Conservation (phyloP, 1,140 invertebrate species). For the Thrips palmi region DNA sequence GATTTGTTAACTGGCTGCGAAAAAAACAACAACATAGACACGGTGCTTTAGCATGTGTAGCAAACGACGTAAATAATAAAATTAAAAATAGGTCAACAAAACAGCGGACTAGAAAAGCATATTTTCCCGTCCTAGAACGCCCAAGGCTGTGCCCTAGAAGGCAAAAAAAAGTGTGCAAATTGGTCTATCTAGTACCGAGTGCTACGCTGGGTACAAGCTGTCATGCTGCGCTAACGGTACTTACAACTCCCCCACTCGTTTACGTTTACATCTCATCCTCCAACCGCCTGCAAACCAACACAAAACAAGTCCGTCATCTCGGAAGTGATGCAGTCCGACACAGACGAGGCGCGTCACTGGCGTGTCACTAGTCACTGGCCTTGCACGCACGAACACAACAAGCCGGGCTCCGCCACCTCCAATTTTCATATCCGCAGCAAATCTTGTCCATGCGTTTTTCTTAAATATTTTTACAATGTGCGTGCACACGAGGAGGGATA, state of each 20-base stretch:
- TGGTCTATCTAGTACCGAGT: background rate
- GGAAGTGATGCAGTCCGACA: background rate
- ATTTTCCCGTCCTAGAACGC: slow-evolving; percentile 12
- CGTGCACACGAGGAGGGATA: slow-evolving; percentile 8
- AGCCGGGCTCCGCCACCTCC: slow-evolving; percentile 29
- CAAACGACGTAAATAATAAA: too few relatives aligned
- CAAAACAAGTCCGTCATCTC: background rate
- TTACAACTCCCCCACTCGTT: background rate
- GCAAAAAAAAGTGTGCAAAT: background rate
- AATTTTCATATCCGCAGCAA: slow-evolving; percentile 32
- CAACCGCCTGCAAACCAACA: slow-evolving; percentile 12
- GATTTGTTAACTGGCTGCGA: too few relatives aligned
- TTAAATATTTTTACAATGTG: slow-evolving; percentile 13
- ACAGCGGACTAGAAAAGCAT: slow-evolving; percentile 12
- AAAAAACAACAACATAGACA: too few relatives aligned
- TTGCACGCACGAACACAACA: slow-evolving; percentile 21
- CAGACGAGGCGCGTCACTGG: background rate
- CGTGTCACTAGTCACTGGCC: slow-evolving; percentile 7
- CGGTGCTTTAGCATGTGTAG: too few relatives aligned
- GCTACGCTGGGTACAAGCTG: background rate
- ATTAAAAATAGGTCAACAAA: too few relatives aligned
- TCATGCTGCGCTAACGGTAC: background rate
- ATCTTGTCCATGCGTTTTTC: slow-evolving; percentile 5
- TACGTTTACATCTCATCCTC: slow-evolving; percentile 12
- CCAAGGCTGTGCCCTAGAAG: background rate